A percentile compares a stretch with the other conserved stretches of the same genome.
phyloP scores from a whole-genome alignment of 2,888 invertebrate genomes.

The Ophion obscuratus region DNA sequence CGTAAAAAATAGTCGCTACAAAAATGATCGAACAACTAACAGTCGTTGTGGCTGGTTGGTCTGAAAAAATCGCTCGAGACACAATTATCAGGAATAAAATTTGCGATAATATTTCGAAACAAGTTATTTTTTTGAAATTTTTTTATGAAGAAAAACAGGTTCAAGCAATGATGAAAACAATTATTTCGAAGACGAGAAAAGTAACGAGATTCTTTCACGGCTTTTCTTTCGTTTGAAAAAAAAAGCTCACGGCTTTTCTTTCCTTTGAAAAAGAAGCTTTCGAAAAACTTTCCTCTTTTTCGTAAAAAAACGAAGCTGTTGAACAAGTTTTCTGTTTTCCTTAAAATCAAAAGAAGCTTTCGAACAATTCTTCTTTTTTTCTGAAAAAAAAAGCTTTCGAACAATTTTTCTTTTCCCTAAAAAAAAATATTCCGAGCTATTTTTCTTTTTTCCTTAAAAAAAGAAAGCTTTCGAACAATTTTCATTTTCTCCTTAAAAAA shows the following conservation, averaged over 20 bases:
- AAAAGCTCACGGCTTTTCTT: background rate
- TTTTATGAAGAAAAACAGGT: too few relatives aligned
- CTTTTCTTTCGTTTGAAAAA: background rate
- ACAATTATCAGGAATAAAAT: too few relatives aligned
- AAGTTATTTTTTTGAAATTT: too few relatives aligned
- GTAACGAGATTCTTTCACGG: too few relatives aligned
- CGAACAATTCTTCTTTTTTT: background rate
- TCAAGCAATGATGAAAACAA: too few relatives aligned
- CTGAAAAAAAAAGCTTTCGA: background rate
- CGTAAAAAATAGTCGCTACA: background rate
- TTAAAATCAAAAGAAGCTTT: background rate
- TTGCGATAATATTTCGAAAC: too few relatives aligned
- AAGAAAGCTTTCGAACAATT: background rate
- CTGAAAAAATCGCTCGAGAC: too few relatives aligned
- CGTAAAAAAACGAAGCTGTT: background rate
- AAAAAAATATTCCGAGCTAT: background rate
- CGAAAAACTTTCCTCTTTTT: background rate
- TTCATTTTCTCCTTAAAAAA: background rate
- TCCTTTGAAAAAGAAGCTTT: too few relatives aligned
- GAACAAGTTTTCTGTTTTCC: background rate
- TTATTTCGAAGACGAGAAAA: too few relatives aligned
- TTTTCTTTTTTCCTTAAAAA: background rate
- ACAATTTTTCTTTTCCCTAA: background rate
- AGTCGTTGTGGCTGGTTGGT: too few relatives aligned
- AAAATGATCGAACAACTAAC: background rate